Conservation (phyloP, 2,113 vertebrate species). For the Spilogale gracilis region DNA sequence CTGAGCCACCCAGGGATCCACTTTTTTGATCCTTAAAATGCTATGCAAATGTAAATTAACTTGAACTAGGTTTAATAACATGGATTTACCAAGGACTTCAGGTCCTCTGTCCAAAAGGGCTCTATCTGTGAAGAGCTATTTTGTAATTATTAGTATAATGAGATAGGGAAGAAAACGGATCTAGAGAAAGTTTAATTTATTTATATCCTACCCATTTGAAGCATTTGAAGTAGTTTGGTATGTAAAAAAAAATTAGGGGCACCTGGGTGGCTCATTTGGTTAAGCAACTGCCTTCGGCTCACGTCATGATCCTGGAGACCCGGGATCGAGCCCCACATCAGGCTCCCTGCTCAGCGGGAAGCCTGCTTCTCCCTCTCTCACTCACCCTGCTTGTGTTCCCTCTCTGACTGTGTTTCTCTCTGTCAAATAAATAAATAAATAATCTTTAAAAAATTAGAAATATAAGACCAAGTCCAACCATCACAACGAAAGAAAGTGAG, state of each 20-base stretch:
- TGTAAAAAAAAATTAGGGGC: neutral
- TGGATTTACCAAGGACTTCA: neutral
- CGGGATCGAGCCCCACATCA: no score
- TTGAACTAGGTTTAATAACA: neutral
- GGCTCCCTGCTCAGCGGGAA: no score
- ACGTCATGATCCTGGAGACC: no score
- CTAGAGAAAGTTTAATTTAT: neutral
- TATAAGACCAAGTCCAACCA: neutral
- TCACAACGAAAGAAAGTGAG: neutral
- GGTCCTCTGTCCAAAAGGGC: neutral
- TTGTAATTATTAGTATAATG: neutral
- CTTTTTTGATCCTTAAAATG: neutral
- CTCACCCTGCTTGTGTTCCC: no score
- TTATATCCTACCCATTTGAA: neutral
- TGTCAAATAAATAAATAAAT: no score
- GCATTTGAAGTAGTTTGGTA: neutral
- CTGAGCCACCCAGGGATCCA: neutral
- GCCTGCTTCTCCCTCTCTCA: no score
- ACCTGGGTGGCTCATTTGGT: no score
- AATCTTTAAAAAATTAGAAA: neutral
- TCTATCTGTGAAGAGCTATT: neutral
- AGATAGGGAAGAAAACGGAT: neutral
- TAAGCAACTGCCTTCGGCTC: no score
- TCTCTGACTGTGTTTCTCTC: no score
- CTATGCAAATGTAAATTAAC: neutral